These are phyloP conservation scores for Meriones psammophilus DNA, from an alignment of 2,797 vertebrate genomes.

Conservation along the genomic window DNA sequence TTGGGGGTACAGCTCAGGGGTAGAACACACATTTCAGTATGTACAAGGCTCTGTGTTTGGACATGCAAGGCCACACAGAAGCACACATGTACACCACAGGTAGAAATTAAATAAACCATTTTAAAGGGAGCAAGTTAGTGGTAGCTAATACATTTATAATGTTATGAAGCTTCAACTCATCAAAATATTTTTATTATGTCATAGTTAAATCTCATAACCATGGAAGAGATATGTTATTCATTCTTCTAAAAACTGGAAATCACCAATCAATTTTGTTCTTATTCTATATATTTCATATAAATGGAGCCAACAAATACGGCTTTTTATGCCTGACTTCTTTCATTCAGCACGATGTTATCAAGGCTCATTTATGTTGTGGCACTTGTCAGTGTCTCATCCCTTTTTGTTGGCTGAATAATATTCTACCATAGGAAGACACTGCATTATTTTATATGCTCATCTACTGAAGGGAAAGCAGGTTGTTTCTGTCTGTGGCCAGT, in stretches of 20 bases:
- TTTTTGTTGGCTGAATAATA: not conserved
- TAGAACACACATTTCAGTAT: not conserved
- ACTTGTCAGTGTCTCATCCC: not conserved
- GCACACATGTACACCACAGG: not conserved
- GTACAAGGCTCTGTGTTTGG: not conserved
- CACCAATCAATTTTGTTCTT: not conserved
- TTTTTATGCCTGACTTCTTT: not conserved
- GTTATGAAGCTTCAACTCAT: not conserved
- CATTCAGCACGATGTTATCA: not conserved
- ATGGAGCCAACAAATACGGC: not conserved
- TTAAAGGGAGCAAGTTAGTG: not conserved
- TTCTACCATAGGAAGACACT: not conserved
- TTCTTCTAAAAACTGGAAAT: not conserved
- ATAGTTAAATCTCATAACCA: not conserved
- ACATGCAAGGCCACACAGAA: not conserved
- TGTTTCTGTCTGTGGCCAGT: not conserved
- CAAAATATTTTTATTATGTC: not conserved
- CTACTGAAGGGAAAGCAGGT: not conserved
- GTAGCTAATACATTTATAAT: not conserved
- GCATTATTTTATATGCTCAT: not conserved
- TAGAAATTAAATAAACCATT: not conserved
- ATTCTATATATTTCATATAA: constrained; percentile 12
- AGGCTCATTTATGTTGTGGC: not conserved
- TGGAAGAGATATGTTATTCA: not conserved
- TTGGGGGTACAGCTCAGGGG: not conserved